Evolutionary conservation across 92 coral and sea anemone genomes (phyloP).

Genomic region (Diadumene lineata): DNA sequence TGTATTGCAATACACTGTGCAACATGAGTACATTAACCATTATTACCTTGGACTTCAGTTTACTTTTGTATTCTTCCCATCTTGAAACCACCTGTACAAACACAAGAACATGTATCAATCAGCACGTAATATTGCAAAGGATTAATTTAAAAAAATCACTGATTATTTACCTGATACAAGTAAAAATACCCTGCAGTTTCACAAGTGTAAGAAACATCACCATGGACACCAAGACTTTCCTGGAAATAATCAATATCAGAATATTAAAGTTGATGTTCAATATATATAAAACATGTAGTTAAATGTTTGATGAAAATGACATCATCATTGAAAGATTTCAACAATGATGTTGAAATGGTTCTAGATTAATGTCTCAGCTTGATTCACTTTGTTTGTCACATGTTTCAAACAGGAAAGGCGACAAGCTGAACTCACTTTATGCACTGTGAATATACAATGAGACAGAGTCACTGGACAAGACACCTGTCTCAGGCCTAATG

Average conservation of each 20-base stretch:
- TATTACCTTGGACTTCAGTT: constrained; percentile 78
- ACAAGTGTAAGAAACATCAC: constrained; percentile 98
- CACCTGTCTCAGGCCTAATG: constrained; percentile 21
- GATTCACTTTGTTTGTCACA: constrained; percentile 40
- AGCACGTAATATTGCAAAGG: not conserved
- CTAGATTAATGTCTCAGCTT: constrained; percentile 7
- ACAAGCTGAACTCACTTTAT: constrained; percentile 39
- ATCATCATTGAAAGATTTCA: too few relatives aligned
- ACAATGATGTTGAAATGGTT: not conserved
- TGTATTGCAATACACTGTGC: too few relatives aligned
- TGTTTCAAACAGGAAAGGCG: constrained; percentile 31
- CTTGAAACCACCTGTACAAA: constrained; percentile 84
- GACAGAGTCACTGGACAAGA: constrained; percentile 16
- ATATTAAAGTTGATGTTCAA: too few relatives aligned
- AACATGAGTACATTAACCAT: too few relatives aligned
- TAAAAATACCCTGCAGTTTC: constrained; percentile 98
- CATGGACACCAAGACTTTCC: constrained; percentile 98
- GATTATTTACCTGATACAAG: constrained; percentile 89
- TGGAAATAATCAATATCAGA: constrained; percentile 5
- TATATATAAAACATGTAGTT: too few relatives aligned
- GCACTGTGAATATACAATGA: constrained; percentile 30
- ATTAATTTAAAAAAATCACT: not conserved
- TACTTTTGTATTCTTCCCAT: constrained; percentile 96
- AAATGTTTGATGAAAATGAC: too few relatives aligned
- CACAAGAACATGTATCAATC: not conserved